Evolutionary conservation across 2,797 vertebrate species (phyloP), one percentile per base, ranked within the genome.

Genomic region (Sebastes matsubarae): DNA sequence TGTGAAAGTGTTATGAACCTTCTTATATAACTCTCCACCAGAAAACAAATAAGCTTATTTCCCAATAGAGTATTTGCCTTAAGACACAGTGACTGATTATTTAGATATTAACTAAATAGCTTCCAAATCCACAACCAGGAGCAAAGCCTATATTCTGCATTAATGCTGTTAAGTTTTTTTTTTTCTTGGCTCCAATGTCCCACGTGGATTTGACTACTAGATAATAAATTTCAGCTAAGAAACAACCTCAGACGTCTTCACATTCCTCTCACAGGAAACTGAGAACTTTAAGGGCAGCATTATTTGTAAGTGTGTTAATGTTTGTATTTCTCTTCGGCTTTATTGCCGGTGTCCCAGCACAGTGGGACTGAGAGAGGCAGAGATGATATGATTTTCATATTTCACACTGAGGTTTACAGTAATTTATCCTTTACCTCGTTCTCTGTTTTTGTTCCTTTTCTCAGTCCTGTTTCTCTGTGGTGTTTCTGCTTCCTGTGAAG

Each of bases 351-450:
- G 36, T 77, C 77, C 13, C 68, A 42, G 65, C 77, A 69, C 68
- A 75, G 78, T 38, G 30, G 60, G 65, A 71, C 13, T 24, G 68
- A 83, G 14, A 55, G 24, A 68, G 16, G 58, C 20, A 55, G n/a
- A 72, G 10, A 72, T 69, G 12, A 29, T 61, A 24, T 72, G 1
- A 69, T 68, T 85, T 75, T 81, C 42, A 85, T 16, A 63, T 77
- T 86, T 86, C 68, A 69, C 76, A 59, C 70, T 46, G 65, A 75
- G 61, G 54, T 63, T 69, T 73, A 71, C 59, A 86, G 77, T 74
- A n/a, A 50, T 72, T 61, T 57, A 60, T 46, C 16, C 10, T 73
- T 70, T 42, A 4, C 63, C 65, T 67, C 20, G 22, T 8, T 34
- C 14, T 7, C 7, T 24, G 27, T 13, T 10, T 2, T 50, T 46